Conservation (phyloP, 2,888 invertebrate species). For the Hirtodrosophila histrioides region DNA sequence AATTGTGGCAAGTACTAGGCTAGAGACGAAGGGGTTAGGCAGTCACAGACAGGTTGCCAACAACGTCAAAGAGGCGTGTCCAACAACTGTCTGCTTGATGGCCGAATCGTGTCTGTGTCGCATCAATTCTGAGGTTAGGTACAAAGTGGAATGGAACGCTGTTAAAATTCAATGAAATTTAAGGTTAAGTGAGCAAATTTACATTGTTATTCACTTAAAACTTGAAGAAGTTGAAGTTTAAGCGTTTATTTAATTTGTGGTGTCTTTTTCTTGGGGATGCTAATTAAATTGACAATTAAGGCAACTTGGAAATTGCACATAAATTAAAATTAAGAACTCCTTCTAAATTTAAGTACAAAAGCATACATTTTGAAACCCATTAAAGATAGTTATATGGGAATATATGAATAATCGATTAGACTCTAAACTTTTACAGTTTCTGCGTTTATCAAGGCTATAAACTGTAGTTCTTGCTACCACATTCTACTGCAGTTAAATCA, state of each 20-base stretch:
- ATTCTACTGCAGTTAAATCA: constrained; percentile 19
- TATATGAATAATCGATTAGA: constrained; percentile 14
- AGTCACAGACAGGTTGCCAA: constrained; percentile 9
- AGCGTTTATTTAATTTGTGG: too few relatives aligned
- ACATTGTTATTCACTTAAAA: too few relatives aligned
- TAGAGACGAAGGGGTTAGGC: constrained; percentile 14
- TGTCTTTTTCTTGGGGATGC: too few relatives aligned
- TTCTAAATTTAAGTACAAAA: too few relatives aligned
- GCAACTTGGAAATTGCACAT: too few relatives aligned
- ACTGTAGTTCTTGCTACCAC: background rate
- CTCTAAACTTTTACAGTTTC: background rate
- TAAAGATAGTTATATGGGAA: background rate
- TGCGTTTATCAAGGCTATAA: background rate
- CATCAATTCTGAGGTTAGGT: constrained; percentile 31
- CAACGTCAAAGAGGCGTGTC: constrained; percentile 33
- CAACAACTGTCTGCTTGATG: constrained; percentile 17
- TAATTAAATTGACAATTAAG: too few relatives aligned
- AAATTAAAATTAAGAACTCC: too few relatives aligned
- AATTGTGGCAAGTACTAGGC: constrained; percentile 37
- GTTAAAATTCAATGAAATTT: background rate
- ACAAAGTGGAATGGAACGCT: constrained; percentile 32
- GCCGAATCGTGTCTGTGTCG: constrained; percentile 21
- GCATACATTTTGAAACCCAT: background rate
- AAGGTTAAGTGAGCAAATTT: too few relatives aligned
- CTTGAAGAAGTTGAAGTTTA: too few relatives aligned